Percentiles rank a stretch among this genome's conserved stretches.
phyloP scores from a whole-genome alignment of 2,888 invertebrate species.

The Oscheius sp. region DNA sequence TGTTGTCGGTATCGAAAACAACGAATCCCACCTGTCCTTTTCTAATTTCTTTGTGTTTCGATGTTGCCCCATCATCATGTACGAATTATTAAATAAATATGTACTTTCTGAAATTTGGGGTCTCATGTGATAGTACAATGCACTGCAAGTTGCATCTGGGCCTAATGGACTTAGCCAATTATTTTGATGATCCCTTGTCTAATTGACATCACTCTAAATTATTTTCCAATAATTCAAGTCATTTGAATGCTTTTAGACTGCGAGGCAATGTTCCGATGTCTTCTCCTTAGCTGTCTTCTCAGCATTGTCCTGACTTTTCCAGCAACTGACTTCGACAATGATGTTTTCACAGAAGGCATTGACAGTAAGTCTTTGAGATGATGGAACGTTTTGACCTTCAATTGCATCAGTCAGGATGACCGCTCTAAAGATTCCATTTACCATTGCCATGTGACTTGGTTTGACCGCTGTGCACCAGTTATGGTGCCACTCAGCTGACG shows the following conservation, averaged over 20 bases:
- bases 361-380: constrained; percentile 7
- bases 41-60: no score
- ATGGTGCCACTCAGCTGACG: constrained; percentile 27
- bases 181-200: no score
- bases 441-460: constrained; percentile 18
- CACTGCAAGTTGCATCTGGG: no score
- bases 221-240: no score
- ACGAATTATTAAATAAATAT: no score
- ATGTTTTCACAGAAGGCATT: not conserved
- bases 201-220: no score
- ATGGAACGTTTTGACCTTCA: constrained; percentile 3
- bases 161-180: no score
- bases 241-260: not conserved
- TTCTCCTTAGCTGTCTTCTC: not conserved
- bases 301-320: not conserved
- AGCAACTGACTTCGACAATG: not conserved
- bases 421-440: not conserved
- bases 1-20: no score
- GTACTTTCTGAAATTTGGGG: no score
- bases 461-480: constrained; percentile 13
- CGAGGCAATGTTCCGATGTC: not conserved
- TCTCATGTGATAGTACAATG: no score
- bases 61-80: no score
- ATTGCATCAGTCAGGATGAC: constrained; percentile 11
- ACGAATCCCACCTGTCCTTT: no score